These are phyloP conservation scores for Pyrochroa serraticornis DNA, from an alignment of 2,888 invertebrate genomes.

Conservation along the genomic window DNA sequence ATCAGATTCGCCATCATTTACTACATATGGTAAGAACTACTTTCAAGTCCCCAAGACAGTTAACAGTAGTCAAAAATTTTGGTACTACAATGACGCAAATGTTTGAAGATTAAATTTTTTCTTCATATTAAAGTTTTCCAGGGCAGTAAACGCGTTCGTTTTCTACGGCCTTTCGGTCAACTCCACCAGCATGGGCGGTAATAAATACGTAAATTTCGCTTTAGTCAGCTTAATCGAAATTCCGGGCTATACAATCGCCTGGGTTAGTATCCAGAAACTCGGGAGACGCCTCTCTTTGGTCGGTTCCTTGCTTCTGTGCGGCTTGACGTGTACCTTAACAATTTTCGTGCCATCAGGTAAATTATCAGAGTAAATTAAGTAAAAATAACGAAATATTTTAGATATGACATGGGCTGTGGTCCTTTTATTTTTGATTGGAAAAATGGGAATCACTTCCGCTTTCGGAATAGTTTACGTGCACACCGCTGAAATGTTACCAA, in stretches of 20 bases:
- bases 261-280: slow-evolving; percentile 61
- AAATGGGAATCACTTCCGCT: slow-evolving; percentile 68
- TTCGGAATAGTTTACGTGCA: slow-evolving; percentile 70
- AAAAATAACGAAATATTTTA: slow-evolving; percentile 39
- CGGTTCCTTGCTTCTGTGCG: slow-evolving; percentile 59
- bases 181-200: slow-evolving; percentile 69
- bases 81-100: too few relatives aligned
- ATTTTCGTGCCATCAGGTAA: slow-evolving; percentile 61
- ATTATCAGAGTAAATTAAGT: neutral
- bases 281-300: slow-evolving; percentile 63
- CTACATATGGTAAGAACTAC: slow-evolving; percentile 58
- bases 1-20: slow-evolving; percentile 58
- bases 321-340: slow-evolving; percentile 62
- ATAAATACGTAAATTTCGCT: slow-evolving; percentile 72
- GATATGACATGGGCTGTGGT: slow-evolving; percentile 63
- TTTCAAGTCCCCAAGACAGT: too few relatives aligned
- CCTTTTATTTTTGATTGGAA: slow-evolving; percentile 65
- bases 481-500: slow-evolving; percentile 64
- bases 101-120: slow-evolving; percentile 3
- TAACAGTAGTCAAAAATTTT: too few relatives aligned
- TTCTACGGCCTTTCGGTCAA: slow-evolving; percentile 73
- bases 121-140: slow-evolving; percentile 40
- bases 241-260: slow-evolving; percentile 64
- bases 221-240: slow-evolving; percentile 67
- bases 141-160: slow-evolving; percentile 70